phyloP scores from a whole-genome alignment of 2,888 invertebrate genomes.

The Eupithecia insigniata region DNA sequence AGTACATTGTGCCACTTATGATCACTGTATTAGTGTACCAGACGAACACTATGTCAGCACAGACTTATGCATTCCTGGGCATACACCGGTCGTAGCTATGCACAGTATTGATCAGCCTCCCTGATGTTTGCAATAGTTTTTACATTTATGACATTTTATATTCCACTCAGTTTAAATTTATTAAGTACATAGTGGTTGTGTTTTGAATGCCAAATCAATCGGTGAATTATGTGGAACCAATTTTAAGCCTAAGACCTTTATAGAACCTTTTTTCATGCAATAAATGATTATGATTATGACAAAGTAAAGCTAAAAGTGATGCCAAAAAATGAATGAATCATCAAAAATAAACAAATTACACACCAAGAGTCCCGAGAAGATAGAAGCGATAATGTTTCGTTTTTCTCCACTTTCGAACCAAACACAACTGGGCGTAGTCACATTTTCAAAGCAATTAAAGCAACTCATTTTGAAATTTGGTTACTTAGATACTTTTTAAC shows the following conservation, averaged over 20 bases:
- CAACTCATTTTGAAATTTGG: constrained; percentile 80
- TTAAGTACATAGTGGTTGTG: no score
- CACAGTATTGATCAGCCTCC: not conserved
- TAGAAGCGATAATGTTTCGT: constrained; percentile 93
- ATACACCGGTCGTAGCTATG: not conserved
- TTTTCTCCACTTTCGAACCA: constrained; percentile 94
- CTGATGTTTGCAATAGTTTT: not conserved
- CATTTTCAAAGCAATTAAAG: constrained; percentile 89
- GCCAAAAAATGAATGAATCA: constrained; percentile 57
- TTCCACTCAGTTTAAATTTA: no score
- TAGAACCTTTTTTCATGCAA: no score
- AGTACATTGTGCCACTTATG: not conserved
- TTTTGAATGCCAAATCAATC: no score
- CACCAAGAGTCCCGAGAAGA: constrained; percentile 94
- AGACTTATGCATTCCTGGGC: not conserved
- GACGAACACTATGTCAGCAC: not conserved
- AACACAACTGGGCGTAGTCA: constrained; percentile 89
- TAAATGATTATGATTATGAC: not conserved
- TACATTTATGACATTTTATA: no score
- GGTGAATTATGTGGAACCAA: no score
- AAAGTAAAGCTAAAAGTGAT: constrained; percentile 20
- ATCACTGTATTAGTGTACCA: not conserved
- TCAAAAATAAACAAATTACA: constrained; percentile 60
- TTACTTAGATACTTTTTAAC: not conserved
- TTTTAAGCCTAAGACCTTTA: no score